A percentile compares a stretch with the other conserved stretches of the same genome.
phyloP scores from a whole-genome alignment of 2,797 vertebrate species.

The Girardinus metallicus region DNA sequence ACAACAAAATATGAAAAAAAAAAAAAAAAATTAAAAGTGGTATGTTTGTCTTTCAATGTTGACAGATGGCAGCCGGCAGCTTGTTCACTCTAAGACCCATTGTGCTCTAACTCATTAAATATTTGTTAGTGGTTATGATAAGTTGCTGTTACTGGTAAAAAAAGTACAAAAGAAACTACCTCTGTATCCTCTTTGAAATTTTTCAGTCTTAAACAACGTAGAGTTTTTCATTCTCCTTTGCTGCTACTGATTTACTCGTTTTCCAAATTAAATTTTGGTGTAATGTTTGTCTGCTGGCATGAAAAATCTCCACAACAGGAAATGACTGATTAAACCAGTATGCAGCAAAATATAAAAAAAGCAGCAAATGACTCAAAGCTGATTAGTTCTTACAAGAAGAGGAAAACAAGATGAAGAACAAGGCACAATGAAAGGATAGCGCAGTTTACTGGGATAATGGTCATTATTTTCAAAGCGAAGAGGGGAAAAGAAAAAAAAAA shows the following conservation, averaged over 20 bases:
- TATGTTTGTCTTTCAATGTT: background rate
- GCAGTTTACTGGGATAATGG: background rate
- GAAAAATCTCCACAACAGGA: constrained; percentile 38
- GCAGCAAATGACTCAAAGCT: constrained; percentile 8
- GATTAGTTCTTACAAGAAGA: constrained; percentile 3
- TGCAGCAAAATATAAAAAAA: background rate
- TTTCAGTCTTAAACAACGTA: background rate
- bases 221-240: background rate
- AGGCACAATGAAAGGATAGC: background rate
- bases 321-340: constrained; percentile 33
- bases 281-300: constrained; percentile 20
- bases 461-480: background rate
- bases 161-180: background rate
- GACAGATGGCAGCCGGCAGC: background rate
- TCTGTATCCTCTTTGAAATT: background rate
- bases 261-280: constrained; percentile 26
- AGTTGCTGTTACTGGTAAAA: background rate
- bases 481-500: background rate
- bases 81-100: background rate
- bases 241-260: constrained; percentile 5
- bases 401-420: background rate
- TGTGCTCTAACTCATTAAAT: background rate
- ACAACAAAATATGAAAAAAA: background rate
- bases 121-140: background rate
- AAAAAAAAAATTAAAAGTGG: background rate